Percentiles rank a stretch among this genome's conserved stretches.
phyloP scores from a whole-genome alignment of 1,140 invertebrate species.

The Lucilia cuprina region DNA sequence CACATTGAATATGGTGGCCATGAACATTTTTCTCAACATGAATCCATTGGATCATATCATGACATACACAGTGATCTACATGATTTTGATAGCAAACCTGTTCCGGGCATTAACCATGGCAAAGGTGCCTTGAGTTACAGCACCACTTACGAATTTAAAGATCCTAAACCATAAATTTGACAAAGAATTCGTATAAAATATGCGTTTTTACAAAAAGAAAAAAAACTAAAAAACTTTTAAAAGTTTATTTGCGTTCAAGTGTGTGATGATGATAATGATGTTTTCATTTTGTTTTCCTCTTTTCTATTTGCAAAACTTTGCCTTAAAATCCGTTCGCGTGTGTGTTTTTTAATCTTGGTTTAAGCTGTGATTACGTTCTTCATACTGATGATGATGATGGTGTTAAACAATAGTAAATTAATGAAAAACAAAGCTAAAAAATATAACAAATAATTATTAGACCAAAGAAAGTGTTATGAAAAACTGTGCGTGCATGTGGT shows the following conservation, averaged over 20 bases:
- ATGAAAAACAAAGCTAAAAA: background rate
- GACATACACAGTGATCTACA: constrained; percentile 36
- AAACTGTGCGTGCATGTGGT: background rate
- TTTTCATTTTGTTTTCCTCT: constrained; percentile 5
- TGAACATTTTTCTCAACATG: constrained; percentile 13
- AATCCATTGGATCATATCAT: constrained; percentile 7
- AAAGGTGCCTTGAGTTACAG: constrained; percentile 59
- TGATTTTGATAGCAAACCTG: constrained; percentile 45
- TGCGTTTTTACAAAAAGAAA: background rate
- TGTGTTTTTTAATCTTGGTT: background rate
- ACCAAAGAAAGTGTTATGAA: background rate
- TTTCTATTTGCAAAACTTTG: background rate
- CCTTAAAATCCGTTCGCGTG: background rate
- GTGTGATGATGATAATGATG: background rate
- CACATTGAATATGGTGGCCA: constrained; percentile 24
- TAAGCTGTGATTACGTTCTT: constrained; percentile 12
- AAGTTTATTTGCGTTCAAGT: background rate
- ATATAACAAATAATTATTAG: background rate
- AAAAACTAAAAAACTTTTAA: background rate
- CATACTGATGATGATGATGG: background rate
- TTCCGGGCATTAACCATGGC: constrained; percentile 57
- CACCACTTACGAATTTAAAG: constrained; percentile 55
- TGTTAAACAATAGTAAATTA: background rate
- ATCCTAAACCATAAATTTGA: background rate
- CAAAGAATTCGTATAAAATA: background rate